These are phyloP conservation scores for Okamejei kenojei DNA, from an alignment of 2,797 vertebrate species.

Conservation along the genomic window DNA sequence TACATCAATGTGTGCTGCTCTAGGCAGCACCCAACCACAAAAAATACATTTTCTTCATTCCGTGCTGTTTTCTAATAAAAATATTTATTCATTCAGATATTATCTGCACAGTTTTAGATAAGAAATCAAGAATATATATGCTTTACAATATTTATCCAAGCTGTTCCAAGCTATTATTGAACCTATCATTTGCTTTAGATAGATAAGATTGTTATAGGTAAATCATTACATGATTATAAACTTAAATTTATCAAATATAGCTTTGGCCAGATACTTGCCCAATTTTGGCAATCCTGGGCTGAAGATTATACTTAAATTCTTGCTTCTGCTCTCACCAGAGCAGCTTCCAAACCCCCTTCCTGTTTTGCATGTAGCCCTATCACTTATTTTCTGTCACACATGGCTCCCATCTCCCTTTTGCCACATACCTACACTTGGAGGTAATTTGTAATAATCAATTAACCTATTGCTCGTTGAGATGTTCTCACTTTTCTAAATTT, in stretches of 20 bases:
- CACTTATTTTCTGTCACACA: too few relatives aligned
- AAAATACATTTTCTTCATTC: neutral
- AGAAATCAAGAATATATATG: neutral
- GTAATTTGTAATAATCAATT: too few relatives aligned
- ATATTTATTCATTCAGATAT: neutral
- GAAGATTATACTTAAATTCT: too few relatives aligned
- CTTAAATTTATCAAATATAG: neutral
- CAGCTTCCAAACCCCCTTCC: too few relatives aligned
- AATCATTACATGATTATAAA: slow-evolving; percentile 1
- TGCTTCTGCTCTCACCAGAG: too few relatives aligned
- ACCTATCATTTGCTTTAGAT: neutral
- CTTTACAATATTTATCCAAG: neutral
- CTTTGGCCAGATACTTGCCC: neutral
- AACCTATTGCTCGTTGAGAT: too few relatives aligned
- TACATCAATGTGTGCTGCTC: too few relatives aligned
- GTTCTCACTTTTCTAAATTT: neutral
- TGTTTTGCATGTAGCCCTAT: too few relatives aligned
- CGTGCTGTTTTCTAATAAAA: neutral
- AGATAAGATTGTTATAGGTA: neutral
- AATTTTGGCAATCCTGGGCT: neutral
- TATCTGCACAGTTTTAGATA: neutral
- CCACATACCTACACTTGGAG: too few relatives aligned
- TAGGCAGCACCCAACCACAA: too few relatives aligned
- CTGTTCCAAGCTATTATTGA: neutral
- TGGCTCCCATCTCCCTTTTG: too few relatives aligned